Evolutionary conservation across 2,797 vertebrate species (phyloP).

Genomic region (Labeo calbasu): DNA sequence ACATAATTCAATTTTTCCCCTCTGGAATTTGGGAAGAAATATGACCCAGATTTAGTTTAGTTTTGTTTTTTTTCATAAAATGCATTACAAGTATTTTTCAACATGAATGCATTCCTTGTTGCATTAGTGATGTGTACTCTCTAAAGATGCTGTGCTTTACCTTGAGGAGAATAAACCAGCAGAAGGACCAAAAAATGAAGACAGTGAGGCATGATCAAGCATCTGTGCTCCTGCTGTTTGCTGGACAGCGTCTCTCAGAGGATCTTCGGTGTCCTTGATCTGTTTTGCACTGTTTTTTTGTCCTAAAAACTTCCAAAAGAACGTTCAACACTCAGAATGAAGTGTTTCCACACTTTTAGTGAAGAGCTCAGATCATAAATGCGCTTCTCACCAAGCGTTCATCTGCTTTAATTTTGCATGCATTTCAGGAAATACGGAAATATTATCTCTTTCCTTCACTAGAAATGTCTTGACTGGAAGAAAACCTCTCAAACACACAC

Average conservation of each 20-base stretch:
- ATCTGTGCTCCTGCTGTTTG: slow-evolving; percentile 25
- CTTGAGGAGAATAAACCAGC: slow-evolving; percentile 38
- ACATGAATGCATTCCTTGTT: neutral
- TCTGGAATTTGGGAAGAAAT: neutral
- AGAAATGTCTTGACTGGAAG: neutral
- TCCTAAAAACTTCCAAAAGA: slow-evolving; percentile 15
- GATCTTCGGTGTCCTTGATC: neutral
- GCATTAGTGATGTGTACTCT: neutral
- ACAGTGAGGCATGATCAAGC: slow-evolving; percentile 2
- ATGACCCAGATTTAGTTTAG: neutral
- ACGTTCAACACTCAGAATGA: neutral
- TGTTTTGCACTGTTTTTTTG: neutral
- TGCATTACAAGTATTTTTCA: neutral
- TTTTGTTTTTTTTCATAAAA: neutral
- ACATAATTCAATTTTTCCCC: neutral
- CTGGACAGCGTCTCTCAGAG: slow-evolving; percentile 19
- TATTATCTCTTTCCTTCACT: neutral
- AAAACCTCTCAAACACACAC: neutral
- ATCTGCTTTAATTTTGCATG: neutral
- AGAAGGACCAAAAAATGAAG: slow-evolving; percentile 30
- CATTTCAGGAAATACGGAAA: neutral
- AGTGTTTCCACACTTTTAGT: neutral
- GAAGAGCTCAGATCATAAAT: neutral
- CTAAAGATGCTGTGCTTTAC: slow-evolving; percentile 25
- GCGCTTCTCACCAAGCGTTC: neutral